Evolutionary conservation across 2,888 invertebrate species (phyloP), one percentile per base, ranked within the genome.

Genomic region (Helleia helle): DNA sequence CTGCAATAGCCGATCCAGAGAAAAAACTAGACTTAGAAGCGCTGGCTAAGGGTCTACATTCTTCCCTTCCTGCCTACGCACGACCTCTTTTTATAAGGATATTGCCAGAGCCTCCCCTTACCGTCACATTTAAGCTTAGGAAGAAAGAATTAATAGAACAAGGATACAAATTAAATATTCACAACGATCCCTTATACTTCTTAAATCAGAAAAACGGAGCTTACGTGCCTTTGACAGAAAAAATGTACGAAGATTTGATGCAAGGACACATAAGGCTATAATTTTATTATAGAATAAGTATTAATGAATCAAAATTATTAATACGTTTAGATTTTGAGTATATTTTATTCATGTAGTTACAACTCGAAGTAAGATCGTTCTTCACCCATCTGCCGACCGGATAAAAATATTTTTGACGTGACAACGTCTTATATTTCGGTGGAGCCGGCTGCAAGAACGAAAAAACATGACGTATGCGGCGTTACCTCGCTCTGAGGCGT

Each of bases 61-160:
- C 88, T n/a, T 86, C 88, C 14, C 76, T 98, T 7, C 95, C 97
- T 0, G 56, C 87, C 0, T 98, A 94, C 64, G 95, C 98, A 0
- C 86, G 93, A 38, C 98, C 98, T 0, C 63, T 97, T 1, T 98
- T 98, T 75, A 63, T 98, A 9, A 87, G 97, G 40, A 80, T 95
- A 11, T 80, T 95, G 41, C 83, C 90, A 7, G 85, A 90, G 51
- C 88, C 97, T 6, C 95, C 96, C 0, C 70, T 93, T 30, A 94
- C 93, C 1, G 90, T 91, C 37, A 99, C 99, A 0, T 98, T 93
- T 66, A 99, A 99, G 76, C 72, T 98, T 51, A 94, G 94, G 65
- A 99, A 99, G 73, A 89, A 90, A n/a, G 92, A 94, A 52, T 76
- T 97, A 14, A 91, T 94, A 61, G 86, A 89, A 40, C 93, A 96